Evolutionary conservation across 2,888 invertebrate genomes (phyloP), one percentile per base, ranked within the genome.

Genomic region (Smittia sp.): DNA sequence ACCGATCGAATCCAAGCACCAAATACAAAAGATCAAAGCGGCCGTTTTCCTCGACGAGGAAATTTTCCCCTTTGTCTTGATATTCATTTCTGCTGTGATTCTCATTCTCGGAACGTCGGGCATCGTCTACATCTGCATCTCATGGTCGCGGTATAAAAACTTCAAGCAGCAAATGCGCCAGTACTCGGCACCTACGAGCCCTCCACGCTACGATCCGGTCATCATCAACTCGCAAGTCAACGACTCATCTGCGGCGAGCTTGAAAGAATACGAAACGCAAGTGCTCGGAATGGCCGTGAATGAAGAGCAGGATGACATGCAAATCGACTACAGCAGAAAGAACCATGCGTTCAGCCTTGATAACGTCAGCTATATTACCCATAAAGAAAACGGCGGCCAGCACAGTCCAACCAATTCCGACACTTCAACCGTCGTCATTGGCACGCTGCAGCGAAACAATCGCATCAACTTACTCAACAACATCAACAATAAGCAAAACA

Each of bases 261-360:
- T 95, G 62, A 94, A 96, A 77, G 63, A 96, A 83, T 97, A 96
- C 81, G 96, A 97, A 83, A 96, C 96, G 0, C 96, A 96, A 86
- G 87, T 95, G 54, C 84, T 95, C 1, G 94, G 94, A 76, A 95
- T 95, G 95, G 93, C 93, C 75, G 94, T 96, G 1, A 89, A 93
- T 1, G 95, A 95, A 77, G 92, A 91, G 76, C 89, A 87, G 75
- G 90, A 90, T 77, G 94, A 94, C 80, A 80, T 94, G 39, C 94
- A 94, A 79, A 82, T 94, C 74, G 94, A 94, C 81, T 92, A 93
- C 79, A 93, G 93, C 81, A 91, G 91, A 77, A 90, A 90, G 78
- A 93, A 93, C 81, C 93, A 93, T 79, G 92, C 93, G 0, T 94
- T 93, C 79, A 93, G 90, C 76, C 85, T 94, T 78, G 94, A 94